These are phyloP conservation scores for Meghimatium bilineatum DNA, from an alignment of 2,888 invertebrate genomes.

Conservation along the genomic window DNA sequence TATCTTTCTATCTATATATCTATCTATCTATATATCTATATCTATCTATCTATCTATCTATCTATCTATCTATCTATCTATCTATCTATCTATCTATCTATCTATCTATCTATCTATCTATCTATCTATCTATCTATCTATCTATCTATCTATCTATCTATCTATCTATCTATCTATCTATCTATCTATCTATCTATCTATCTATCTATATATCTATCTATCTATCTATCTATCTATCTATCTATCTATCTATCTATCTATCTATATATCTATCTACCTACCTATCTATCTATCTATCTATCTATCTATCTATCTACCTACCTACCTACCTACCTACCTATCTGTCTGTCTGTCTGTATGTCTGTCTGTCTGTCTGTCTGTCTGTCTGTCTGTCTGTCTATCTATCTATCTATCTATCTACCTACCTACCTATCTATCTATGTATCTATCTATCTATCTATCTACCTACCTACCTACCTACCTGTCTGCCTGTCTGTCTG, in stretches of 20 bases:
- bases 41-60: constrained; percentile 27
- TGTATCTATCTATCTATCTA: no score
- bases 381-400: neutral
- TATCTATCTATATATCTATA: no score
- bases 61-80: constrained; percentile 27
- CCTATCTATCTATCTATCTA: no score
- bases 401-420: no score
- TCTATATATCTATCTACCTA: no score
- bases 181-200: constrained; percentile 15
- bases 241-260: neutral
- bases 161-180: constrained; percentile 13
- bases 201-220: no score
- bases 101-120: constrained; percentile 27
- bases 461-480: no score
- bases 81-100: constrained; percentile 27
- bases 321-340: neutral
- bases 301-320: no score
- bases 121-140: constrained; percentile 22
- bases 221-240: constrained; percentile 5
- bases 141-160: constrained; percentile 5
- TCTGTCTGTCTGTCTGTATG: neutral
- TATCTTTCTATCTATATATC: no score
- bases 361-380: neutral
- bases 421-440: no score
- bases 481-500: no score